A percentile compares a stretch with the other conserved stretches of the same genome.
Evolutionary conservation across 2,113 vertebrate genomes (phyloP).

Genomic region (Lepus americanus): DNA sequence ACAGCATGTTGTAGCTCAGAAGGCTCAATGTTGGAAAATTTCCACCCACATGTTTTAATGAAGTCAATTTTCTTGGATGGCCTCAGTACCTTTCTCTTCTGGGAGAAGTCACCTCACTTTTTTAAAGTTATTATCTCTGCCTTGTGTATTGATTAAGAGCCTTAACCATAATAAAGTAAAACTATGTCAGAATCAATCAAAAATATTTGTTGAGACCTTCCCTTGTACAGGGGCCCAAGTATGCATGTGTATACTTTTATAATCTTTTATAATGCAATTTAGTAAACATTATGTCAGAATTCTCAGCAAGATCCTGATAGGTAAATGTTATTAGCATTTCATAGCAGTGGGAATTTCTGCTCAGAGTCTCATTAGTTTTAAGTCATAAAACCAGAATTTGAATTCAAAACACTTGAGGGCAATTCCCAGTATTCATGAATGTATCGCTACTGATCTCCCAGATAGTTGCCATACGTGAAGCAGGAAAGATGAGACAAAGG

Average conservation of each 20-base stretch:
- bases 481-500: background rate
- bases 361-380: background rate
- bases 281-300: background rate
- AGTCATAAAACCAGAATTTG: constrained; percentile 12
- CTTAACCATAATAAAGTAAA: background rate
- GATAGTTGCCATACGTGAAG: background rate
- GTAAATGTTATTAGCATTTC: background rate
- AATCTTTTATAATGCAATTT: background rate
- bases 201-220: background rate
- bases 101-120: background rate
- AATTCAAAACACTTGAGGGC: background rate
- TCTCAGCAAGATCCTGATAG: background rate
- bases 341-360: background rate
- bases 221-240: background rate
- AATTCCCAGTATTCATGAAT: background rate
- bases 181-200: background rate
- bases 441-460: background rate
- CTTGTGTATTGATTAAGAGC: background rate
- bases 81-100: background rate
- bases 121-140: background rate
- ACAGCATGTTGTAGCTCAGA: background rate
- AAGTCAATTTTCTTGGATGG: background rate
- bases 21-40: background rate
- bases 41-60: background rate
- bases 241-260: background rate